Base-by-base conservation (phyloP, 2,113 vertebrate genomes). In the Pomatostomus ruficeps region DNA sequence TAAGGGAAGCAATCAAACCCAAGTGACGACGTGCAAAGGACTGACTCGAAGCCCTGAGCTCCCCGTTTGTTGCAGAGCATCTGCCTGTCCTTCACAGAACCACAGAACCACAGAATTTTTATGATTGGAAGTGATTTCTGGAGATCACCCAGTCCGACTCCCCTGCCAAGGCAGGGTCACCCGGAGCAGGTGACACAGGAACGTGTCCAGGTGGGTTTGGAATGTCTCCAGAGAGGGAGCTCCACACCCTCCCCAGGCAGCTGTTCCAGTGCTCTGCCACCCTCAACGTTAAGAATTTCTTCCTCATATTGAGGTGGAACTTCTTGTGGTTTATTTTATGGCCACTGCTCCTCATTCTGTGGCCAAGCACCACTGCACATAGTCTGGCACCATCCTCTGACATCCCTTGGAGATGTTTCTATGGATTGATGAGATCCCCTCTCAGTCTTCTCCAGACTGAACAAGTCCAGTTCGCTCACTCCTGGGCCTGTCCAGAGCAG, bases 191-290 rank as follows among this genome's bases (percentile, higher is more conserved):
- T 75, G 71, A 26, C 25, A 61, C 21, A 68, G 22, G 46, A 24
- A 42, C 2, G 4, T 0, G 0, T 21, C 38, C 67, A 36, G 25
- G 28, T 35, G n/a, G 2, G n/a, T 78, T 38, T 71, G 49, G 59
- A 59, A 42, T 23, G 21, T 17, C 21, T 73, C 49, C 49, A 65
- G 11, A 77, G 23, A 57, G 11, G 15, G 7, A 90, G 63, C 10
- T 38, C 59, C 81, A 67, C 1, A 0, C 1, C 3, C 15, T 33
- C 22, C 31, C 19, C 22, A 14, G 25, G 31, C n/a, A 76, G 25
- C 18, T 52, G 54, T 35, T 55, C 20, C 46, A 68, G 14, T 23
- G 24, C 78, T 89, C 40, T 83, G 62, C 6, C 12, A 76, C 5
- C 1, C 5, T 48, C 78, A 62, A 13, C 2, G 17, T 17, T 20